Evolutionary conservation across 2,888 invertebrate genomes (phyloP).

Genomic region (Chloromyia formosa): DNA sequence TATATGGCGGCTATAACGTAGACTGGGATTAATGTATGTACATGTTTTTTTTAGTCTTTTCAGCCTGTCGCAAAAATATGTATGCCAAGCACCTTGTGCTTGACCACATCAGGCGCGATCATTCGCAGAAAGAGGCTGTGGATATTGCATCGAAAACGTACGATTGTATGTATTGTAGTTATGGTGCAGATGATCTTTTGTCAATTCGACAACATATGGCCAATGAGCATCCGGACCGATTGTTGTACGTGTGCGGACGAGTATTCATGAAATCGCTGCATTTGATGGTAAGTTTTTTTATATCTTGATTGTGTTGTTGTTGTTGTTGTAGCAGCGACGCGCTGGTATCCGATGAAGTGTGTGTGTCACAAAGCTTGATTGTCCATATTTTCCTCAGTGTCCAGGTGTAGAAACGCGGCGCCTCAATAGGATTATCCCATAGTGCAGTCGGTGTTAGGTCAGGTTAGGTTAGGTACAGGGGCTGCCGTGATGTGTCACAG

Average conservation of each 20-base stretch:
- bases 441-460: too few relatives aligned
- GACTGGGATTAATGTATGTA: neutral
- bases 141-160: slow-evolving; percentile 12
- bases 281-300: slow-evolving; percentile 26
- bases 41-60: slow-evolving; percentile 13
- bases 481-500: too few relatives aligned
- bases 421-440: too few relatives aligned
- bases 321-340: too few relatives aligned
- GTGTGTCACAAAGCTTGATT: too few relatives aligned
- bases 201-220: slow-evolving; percentile 35
- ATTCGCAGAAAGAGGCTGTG: neutral
- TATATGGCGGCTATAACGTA: neutral
- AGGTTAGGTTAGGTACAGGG: too few relatives aligned
- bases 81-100: slow-evolving; percentile 12
- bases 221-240: slow-evolving; percentile 25
- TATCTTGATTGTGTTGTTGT: neutral
- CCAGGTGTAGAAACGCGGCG: too few relatives aligned
- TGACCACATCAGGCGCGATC: slow-evolving; percentile 27
- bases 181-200: slow-evolving; percentile 4
- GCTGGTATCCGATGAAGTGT: too few relatives aligned
- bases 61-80: slow-evolving; percentile 24
- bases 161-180: slow-evolving; percentile 31
- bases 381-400: too few relatives aligned
- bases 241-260: slow-evolving; percentile 26
- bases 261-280: slow-evolving; percentile 29